phyloP scores from a whole-genome alignment of 2,888 invertebrate genomes.

The Calameuta filiformis region DNA sequence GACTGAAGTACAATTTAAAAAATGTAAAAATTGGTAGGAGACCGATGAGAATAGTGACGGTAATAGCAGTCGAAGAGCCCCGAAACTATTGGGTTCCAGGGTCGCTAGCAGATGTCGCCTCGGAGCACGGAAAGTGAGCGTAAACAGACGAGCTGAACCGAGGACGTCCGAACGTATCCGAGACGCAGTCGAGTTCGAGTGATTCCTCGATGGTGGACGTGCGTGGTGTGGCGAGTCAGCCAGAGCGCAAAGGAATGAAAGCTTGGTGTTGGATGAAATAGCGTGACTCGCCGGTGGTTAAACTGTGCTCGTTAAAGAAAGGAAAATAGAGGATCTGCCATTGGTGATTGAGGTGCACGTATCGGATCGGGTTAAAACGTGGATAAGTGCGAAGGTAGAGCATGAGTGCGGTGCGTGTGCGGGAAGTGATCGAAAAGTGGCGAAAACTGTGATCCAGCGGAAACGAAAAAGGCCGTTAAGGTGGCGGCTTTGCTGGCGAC shows the following conservation, averaged over 20 bases:
- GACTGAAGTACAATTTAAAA: background rate
- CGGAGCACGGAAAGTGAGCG: conserved; percentile 34
- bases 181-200: conserved; percentile 41
- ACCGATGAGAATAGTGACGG: background rate
- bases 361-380: conserved; percentile 5
- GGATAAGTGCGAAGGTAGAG: conserved; percentile 1
- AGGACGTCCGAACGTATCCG: conserved; percentile 33
- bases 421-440: conserved; percentile 43
- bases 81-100: background rate
- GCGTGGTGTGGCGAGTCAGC: conserved; percentile 32
- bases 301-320: conserved; percentile 14
- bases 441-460: conserved; percentile 40
- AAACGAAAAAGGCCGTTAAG: conserved; percentile 26
- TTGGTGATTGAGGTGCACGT: background rate
- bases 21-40: background rate
- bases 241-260: conserved; percentile 27
- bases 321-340: background rate
- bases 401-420: conserved; percentile 40
- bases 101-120: background rate
- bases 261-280: conserved; percentile 29
- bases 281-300: conserved; percentile 7
- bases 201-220: conserved; percentile 41
- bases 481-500: background rate
- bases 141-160: conserved; percentile 31
- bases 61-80: background rate